Evolutionary conservation across 2,888 invertebrate genomes (phyloP), one percentile per base, ranked within the genome.

Genomic region (Cistogaster globosa): DNA sequence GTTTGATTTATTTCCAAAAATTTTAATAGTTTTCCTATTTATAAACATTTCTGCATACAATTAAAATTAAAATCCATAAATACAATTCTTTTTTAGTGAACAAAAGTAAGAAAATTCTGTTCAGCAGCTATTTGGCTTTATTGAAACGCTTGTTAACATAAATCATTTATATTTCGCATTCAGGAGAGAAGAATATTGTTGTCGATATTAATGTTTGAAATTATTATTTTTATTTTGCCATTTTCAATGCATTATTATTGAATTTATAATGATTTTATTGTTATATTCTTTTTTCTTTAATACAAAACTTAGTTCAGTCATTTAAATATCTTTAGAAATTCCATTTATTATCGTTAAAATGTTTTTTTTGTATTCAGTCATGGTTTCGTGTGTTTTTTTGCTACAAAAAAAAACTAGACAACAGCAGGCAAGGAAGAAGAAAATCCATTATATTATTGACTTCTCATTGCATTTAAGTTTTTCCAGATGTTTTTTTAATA

Each of bases 401-500:
- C 55, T 53, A 42, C 63, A 63, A 38, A 62, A 2, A 75, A 18
- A 26, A 45, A 7, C 6, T 55, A 20, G 22, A 11, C 5, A 32
- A 18, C 18, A 16, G 45, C 0, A 42, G 55, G 4, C 6, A 16
- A 74, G n/a, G 36, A 18, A 38, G 22, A 26, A 55, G 14, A 45
- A 51, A 45, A 58, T 76, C 68, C 63, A 82, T 76, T 76, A 32
- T 32, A 80, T 71, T 84, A 84, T 84, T 84, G 77, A 80, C 77
- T 81, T 76, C 81, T 77, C n/a, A 58, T 58, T 81, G 81, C 81
- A 81, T 68, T 81, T 77, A 72, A 84, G 80, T 77, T 77, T 68
- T 84, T 84, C 84, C 84, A 84, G 84, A 84, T 84, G 84, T 65
- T 69, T 48, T 42, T 58, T 55, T 3, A 16, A 48, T 51, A 63